These are phyloP conservation scores for Balaeniceps rex DNA, from an alignment of 2,113 vertebrate genomes.

Conservation along the genomic window DNA sequence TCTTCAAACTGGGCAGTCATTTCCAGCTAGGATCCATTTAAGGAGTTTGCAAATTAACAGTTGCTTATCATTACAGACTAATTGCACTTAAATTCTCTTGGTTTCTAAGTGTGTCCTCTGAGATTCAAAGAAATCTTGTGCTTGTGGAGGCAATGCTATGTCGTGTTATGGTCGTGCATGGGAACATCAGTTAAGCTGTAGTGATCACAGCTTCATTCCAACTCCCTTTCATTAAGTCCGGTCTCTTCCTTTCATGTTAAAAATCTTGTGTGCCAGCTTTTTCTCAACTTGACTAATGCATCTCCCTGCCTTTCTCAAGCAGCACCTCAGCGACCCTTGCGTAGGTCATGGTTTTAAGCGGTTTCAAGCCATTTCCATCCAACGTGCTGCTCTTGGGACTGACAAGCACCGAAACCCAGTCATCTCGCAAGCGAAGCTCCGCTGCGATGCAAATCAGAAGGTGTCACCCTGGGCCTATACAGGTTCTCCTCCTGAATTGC, in stretches of 20 bases:
- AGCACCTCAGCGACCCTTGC: not conserved
- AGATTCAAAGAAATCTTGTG: no score
- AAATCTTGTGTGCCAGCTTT: not conserved
- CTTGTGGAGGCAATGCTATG: not conserved
- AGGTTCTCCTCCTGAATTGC: not conserved
- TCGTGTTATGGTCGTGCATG: accelerated
- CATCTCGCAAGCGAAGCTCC: not conserved
- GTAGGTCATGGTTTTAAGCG: not conserved
- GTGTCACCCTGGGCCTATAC: not conserved
- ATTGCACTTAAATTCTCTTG: not conserved
- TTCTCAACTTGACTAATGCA: not conserved
- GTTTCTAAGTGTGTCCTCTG: not conserved
- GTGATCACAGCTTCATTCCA: not conserved
- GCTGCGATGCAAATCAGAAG: not conserved
- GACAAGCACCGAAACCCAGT: not conserved
- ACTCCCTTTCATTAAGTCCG: not conserved
- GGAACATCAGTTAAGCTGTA: not conserved
- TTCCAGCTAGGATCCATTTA: not conserved
- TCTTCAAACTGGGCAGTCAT: not conserved
- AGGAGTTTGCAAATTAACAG: not conserved
- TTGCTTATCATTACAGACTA: not conserved
- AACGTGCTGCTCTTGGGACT: not conserved
- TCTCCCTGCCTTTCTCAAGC: not conserved
- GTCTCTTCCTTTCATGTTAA: not conserved
- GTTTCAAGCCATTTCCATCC: not conserved